Percentiles rank a stretch among this genome's conserved stretches.
Conservation (phyloP, 37 sponge, comb jelly and placozoan species). For the Aplysina aerophoba region DNA sequence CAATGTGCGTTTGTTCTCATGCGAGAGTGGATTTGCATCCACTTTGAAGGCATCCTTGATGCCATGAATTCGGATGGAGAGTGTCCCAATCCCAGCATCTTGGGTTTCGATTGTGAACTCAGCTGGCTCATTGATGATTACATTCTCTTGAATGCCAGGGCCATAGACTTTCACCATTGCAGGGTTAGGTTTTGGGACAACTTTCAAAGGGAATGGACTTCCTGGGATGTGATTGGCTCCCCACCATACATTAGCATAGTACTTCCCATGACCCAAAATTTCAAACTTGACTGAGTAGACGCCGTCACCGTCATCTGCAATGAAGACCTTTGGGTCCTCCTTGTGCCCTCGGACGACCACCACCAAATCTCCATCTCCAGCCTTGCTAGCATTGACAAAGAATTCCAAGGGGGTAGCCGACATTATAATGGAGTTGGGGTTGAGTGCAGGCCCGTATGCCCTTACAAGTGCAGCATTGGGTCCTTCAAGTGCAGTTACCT, state of each 20-base stretch:
- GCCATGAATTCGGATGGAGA: constrained; percentile 81
- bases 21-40: constrained; percentile 52
- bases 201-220: constrained; percentile 46
- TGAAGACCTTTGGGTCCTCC: constrained; percentile 22
- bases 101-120: constrained; percentile 84
- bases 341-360: constrained; percentile 18
- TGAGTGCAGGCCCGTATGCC: constrained; percentile 83
- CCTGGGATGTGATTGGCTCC: constrained; percentile 14
- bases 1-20: constrained; percentile 60
- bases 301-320: constrained; percentile 26
- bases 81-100: constrained; percentile 89
- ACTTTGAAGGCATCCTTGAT: constrained; percentile 87
- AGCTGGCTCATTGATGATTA: constrained; percentile 32
- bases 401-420: constrained; percentile 10
- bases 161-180: constrained; percentile 79
- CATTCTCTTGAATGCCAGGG: constrained; percentile 25
- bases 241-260: constrained; percentile 33
- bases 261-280: not conserved
- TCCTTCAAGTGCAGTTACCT: not conserved
- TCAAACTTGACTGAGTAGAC: constrained; percentile 29
- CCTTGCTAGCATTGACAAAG: constrained; percentile 5
- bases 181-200: constrained; percentile 69
- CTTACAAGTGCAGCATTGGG: constrained; percentile 44
- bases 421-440: constrained; percentile 51
- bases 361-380: constrained; percentile 12